Percentiles rank a stretch among this genome's conserved stretches.
These are phyloP conservation scores for Sminthurides aquaticus DNA, from an alignment of 2,888 invertebrate species.

Conservation along the genomic window DNA sequence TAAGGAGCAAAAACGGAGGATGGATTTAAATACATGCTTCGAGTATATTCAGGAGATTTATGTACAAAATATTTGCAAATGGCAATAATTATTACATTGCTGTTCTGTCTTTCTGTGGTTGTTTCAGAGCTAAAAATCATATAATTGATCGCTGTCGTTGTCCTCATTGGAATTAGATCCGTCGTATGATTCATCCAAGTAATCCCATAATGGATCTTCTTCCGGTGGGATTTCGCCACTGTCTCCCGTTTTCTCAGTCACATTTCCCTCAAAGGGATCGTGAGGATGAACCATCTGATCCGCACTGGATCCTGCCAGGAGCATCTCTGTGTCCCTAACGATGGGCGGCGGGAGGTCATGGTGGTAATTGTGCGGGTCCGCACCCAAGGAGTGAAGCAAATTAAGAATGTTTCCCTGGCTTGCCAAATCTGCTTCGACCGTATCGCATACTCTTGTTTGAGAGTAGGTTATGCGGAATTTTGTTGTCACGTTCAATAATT, in stretches of 20 bases:
- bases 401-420: constrained; percentile 23
- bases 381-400: constrained; percentile 18
- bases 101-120: too few relatives aligned
- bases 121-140: background rate
- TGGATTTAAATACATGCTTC: too few relatives aligned
- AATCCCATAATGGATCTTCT: constrained; percentile 39
- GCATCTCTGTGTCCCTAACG: constrained; percentile 1
- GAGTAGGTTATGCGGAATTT: constrained; percentile 36
- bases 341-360: background rate
- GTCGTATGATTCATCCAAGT: constrained; percentile 30
- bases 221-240: constrained; percentile 12
- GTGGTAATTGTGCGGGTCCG: background rate
- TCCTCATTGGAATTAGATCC: constrained; percentile 22
- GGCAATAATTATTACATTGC: too few relatives aligned
- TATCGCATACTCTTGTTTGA: constrained; percentile 31
- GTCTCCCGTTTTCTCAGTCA: background rate
- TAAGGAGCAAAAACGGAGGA: too few relatives aligned
- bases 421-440: constrained; percentile 31
- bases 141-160: constrained; percentile 9
- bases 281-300: background rate
- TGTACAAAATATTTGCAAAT: too few relatives aligned
- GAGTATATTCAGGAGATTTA: too few relatives aligned
- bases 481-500: constrained; percentile 29
- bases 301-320: background rate
- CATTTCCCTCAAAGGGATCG: background rate